These are phyloP conservation scores for Ornithorhynchus anatinus DNA, from an alignment of 2,113 vertebrate genomes.

Conservation along the genomic window DNA sequence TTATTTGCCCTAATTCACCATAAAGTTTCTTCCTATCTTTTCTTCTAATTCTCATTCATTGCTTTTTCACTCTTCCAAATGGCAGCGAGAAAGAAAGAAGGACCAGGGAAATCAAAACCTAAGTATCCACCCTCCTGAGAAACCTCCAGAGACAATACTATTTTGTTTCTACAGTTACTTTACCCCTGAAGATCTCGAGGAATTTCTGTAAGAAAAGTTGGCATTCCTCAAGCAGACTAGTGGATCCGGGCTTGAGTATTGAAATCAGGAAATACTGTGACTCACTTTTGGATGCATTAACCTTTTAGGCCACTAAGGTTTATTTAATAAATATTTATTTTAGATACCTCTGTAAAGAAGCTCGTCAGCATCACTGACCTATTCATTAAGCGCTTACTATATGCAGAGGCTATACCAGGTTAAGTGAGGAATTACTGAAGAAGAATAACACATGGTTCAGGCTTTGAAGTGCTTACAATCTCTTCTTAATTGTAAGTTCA, in stretches of 20 bases:
- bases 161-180: slow-evolving; percentile 4
- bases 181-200: not conserved
- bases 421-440: no score
- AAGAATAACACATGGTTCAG: no score
- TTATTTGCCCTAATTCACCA: not conserved
- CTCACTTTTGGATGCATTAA: not conserved
- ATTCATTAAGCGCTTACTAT: no score
- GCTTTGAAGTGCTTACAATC: no score
- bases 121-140: not conserved
- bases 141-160: not conserved
- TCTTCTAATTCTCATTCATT: not conserved
- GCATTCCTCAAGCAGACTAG: not conserved
- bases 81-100: not conserved
- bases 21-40: not conserved
- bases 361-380: no score
- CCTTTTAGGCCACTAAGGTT: not conserved
- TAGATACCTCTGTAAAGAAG: no score
- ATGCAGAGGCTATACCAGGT: no score
- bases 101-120: not conserved
- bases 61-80: not conserved
- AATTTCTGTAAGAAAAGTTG: not conserved
- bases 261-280: not conserved
- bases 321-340: not conserved
- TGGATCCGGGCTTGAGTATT: not conserved
- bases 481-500: no score